These are phyloP conservation scores for Tolypeutes matacus DNA, from an alignment of 2,797 vertebrate genomes.

Conservation along the genomic window DNA sequence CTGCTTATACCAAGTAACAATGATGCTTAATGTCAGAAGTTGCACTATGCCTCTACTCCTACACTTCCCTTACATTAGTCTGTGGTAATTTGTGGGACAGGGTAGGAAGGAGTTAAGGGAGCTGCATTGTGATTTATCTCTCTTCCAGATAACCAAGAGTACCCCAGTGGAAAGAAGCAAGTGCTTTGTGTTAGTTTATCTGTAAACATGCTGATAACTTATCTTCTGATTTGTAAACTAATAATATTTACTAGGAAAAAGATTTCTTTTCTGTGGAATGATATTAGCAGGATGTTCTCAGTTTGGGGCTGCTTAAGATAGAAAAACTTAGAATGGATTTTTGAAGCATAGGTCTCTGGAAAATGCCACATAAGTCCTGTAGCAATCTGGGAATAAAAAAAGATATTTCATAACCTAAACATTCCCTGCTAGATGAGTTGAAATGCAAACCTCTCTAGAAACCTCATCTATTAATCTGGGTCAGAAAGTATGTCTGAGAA, in stretches of 20 bases:
- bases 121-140: not conserved
- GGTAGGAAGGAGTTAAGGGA: not conserved
- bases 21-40: not conserved
- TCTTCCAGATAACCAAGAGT: not conserved
- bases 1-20: not conserved
- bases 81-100: not conserved
- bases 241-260: not conserved
- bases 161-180: not conserved
- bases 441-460: not conserved
- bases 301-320: slow-evolving; percentile 7
- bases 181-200: not conserved
- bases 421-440: not conserved
- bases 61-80: not conserved
- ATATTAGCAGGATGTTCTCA: not conserved
- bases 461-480: not conserved
- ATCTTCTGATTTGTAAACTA: not conserved
- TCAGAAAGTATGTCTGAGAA: not conserved
- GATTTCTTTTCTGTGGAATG: not conserved
- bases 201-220: not conserved
- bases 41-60: not conserved
- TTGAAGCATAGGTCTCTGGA: not conserved
- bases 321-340: not conserved
- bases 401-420: not conserved
- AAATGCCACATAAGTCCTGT: not conserved
- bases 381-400: not conserved